A percentile compares a stretch with the other conserved stretches of the same genome.
These are phyloP conservation scores for Mesorhabditis spiculigera DNA, from an alignment of 2,888 invertebrate genomes.

Conservation along the genomic window DNA sequence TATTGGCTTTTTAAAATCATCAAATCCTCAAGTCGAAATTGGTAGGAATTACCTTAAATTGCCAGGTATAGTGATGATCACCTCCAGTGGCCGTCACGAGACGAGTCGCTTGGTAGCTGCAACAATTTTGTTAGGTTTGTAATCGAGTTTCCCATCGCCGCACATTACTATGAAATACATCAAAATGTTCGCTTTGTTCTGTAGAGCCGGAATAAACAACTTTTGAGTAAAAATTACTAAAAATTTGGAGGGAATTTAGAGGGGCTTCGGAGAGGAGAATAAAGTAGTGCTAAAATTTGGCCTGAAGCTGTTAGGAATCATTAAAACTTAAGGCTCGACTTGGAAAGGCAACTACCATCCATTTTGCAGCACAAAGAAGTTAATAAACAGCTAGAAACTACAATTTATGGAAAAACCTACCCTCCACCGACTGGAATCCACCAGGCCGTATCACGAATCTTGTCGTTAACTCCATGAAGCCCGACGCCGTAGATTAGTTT, in stretches of 20 bases:
- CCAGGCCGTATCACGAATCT: not conserved
- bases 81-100: not conserved
- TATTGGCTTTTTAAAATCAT: too few species aligned
- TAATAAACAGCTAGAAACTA: too few species aligned
- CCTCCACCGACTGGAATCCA: not conserved
- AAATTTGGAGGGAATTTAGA: not conserved
- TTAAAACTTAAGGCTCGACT: too few species aligned
- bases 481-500: not conserved
- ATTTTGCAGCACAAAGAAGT: too few species aligned
- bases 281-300: too few species aligned
- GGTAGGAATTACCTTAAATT: not conserved
- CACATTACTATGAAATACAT: too few species aligned
- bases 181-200: too few species aligned
- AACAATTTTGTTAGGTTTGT: not conserved
- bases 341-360: too few species aligned
- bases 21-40: too few species aligned
- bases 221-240: not conserved
- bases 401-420: not conserved
- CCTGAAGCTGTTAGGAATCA: too few species aligned
- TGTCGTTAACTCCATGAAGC: not conserved
- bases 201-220: not conserved
- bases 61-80: not conserved
- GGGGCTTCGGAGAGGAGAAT: not conserved
- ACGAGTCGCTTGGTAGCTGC: not conserved
- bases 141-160: too few species aligned